Base-by-base conservation (phyloP, 2,113 vertebrate species). In the Petroica traversi region DNA sequence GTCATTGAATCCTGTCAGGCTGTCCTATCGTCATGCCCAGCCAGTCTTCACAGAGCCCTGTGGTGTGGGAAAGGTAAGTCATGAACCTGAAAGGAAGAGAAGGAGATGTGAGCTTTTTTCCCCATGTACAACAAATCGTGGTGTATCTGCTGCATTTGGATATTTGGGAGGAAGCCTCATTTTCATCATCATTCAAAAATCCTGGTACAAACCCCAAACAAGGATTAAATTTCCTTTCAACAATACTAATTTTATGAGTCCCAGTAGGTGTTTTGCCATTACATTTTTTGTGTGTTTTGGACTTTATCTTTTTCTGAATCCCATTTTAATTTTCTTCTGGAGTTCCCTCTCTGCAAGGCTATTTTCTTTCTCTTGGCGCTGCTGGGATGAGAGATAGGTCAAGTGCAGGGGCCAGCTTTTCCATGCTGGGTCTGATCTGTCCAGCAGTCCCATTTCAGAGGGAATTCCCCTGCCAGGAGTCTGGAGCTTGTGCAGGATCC, bases 101-200 rank as follows among this genome's bases (percentile, higher is more conserved):
- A 73, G 48, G 38, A 66, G 34, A 25, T 2, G 6, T 8, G 16
- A 23, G 5, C 11, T 72, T 62, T 62, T 75, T 22, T 12, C 24
- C 29, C 11, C 5, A 5, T 2, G 13, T 57, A 10, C 19, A 62
- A 12, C 9, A 62, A 54, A 58, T 38, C 0, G 0, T 20, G 8
- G 8, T 55, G 28, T 46, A 5, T 54, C 66, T 55, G 49, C 46
- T 77, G 38, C 33, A 73, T 14, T 0, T 73, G 12, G 17, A 5
- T 55, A 25, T 48, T 59, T 89, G 59, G 59, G 36, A 81, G 25
- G 34, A 74, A 81, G 52, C 26, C 25, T 82, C 14, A 29, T 58
- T 89, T 89, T 77, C 62, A 34, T 49, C 7, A 54, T 55, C 3
- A 38, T 36, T 66, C 25, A 46, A 59, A 87, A 89, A 58, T 54